A percentile compares a stretch with the other conserved stretches of the same genome.
Conservation (phyloP, 2,888 invertebrate species). For the Diarsia rubi region DNA sequence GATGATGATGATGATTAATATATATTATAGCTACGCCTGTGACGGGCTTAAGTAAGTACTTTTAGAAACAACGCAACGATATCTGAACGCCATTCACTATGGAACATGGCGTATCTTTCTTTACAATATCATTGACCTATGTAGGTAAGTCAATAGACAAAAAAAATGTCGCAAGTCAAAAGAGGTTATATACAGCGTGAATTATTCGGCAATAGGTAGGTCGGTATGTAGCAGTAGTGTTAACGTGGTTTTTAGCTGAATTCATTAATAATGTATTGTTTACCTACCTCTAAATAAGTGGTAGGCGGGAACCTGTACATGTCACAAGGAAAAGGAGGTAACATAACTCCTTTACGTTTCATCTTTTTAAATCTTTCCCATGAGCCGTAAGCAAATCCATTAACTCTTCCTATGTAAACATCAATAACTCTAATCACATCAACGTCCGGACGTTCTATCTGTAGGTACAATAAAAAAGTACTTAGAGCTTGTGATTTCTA, state of each 20-base stretch:
- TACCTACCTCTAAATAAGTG: constrained; percentile 81
- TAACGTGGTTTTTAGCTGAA: neutral
- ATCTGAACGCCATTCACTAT: too few relatives aligned
- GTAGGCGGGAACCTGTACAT: constrained; percentile 88
- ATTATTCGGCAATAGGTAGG: too few relatives aligned
- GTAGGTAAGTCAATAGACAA: too few relatives aligned
- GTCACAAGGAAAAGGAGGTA: constrained; percentile 89
- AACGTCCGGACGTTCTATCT: constrained; percentile 79
- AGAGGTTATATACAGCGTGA: too few relatives aligned
- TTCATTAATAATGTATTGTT: neutral
- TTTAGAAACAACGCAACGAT: too few relatives aligned
- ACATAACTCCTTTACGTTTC: constrained; percentile 89
- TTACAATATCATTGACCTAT: too few relatives aligned
- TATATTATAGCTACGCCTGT: too few relatives aligned
- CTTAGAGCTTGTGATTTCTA: neutral
- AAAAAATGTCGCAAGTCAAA: too few relatives aligned
- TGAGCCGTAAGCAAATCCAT: constrained; percentile 91
- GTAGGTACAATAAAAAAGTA: constrained; percentile 6
- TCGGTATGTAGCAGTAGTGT: too few relatives aligned
- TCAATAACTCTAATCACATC: constrained; percentile 85
- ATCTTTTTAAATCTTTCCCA: constrained; percentile 85
- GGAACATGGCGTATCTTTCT: too few relatives aligned
- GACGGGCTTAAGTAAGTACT: too few relatives aligned
- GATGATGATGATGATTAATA: too few relatives aligned
- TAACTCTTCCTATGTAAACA: constrained; percentile 87